A percentile compares a stretch with the other conserved stretches of the same genome.
phyloP scores from a whole-genome alignment of 2,888 invertebrate species.

The Aethes cnicana region DNA sequence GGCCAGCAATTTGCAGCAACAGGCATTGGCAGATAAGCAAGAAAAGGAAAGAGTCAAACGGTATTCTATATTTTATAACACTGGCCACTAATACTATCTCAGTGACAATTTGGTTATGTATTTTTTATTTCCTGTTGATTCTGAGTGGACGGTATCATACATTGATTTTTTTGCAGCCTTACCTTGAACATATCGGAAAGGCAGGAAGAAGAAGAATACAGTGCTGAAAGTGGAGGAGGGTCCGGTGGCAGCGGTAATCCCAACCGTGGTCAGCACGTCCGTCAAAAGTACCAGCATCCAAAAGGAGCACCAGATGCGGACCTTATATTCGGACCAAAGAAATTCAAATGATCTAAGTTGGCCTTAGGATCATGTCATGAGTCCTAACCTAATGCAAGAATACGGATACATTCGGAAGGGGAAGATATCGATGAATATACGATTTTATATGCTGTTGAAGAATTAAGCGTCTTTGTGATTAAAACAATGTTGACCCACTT shows the following conservation, averaged over 20 bases:
- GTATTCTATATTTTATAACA: too few species aligned
- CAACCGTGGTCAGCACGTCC: slow-evolving; percentile 87
- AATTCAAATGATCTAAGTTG: slow-evolving; percentile 69
- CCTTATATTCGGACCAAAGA: slow-evolving; percentile 93
- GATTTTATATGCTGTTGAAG: too few species aligned
- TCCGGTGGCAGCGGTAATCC: slow-evolving; percentile 84
- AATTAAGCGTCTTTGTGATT: too few species aligned
- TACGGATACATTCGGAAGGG: slow-evolving; percentile 11
- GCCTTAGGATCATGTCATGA: slow-evolving; percentile 18
- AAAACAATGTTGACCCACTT: too few species aligned
- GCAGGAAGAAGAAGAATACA: slow-evolving; percentile 97
- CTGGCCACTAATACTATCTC: too few species aligned
- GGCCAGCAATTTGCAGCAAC: slow-evolving; percentile 93
- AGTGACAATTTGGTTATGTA: too few species aligned
- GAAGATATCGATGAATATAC: too few species aligned
- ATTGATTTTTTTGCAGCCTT: slow-evolving; percentile 72
- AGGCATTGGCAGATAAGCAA: slow-evolving; percentile 91
- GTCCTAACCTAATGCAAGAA: slow-evolving; percentile 6
- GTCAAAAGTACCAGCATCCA: slow-evolving; percentile 94
- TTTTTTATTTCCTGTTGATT: too few species aligned
- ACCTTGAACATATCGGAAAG: slow-evolving; percentile 97
- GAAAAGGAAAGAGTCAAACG: slow-evolving; percentile 91
- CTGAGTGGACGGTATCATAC: too few species aligned
- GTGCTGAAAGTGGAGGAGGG: slow-evolving; percentile 83
- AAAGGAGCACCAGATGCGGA: slow-evolving; percentile 98